Evolutionary conservation across 2,113 vertebrate species (phyloP).

Genomic region (Vimba vimba): DNA sequence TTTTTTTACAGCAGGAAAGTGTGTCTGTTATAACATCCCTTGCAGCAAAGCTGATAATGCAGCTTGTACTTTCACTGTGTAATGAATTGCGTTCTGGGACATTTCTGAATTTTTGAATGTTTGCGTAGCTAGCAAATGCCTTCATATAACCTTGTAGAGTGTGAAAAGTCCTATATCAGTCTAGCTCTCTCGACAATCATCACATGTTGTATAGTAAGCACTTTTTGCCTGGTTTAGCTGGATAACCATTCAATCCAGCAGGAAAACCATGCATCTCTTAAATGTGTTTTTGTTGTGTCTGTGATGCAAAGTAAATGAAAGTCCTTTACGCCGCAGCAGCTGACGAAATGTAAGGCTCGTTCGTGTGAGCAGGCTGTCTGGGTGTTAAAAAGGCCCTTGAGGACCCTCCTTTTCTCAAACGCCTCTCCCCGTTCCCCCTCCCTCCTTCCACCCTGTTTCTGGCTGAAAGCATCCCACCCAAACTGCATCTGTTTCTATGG

Average conservation of each 20-base stretch:
- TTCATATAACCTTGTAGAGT: not conserved
- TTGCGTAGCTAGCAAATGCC: not conserved
- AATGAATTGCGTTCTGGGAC: not conserved
- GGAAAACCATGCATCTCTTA: not conserved
- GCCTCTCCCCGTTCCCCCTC: not conserved
- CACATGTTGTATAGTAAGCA: not conserved
- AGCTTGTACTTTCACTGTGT: not conserved
- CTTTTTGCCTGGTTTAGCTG: not conserved
- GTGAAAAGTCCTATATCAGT: not conserved
- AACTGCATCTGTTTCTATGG: conserved; percentile 54
- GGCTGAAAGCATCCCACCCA: conserved; percentile 46
- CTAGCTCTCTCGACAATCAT: not conserved
- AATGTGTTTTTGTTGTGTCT: conserved; percentile 24
- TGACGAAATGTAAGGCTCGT: conserved; percentile 33
- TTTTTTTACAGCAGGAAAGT: not conserved
- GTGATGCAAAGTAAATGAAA: conserved; percentile 42
- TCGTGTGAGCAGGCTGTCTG: conserved; percentile 13
- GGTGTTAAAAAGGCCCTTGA: conserved; percentile 45
- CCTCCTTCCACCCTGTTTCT: conserved; percentile 43
- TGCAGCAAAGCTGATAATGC: not conserved
- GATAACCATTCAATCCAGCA: not conserved
- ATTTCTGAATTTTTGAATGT: not conserved
- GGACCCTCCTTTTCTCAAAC: conserved; percentile 18
- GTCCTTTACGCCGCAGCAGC: not conserved
- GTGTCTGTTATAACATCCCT: not conserved